Evolutionary conservation across 2,888 invertebrate genomes (phyloP), one percentile per base, ranked within the genome.

Genomic region (Bhutanitis thaidina): DNA sequence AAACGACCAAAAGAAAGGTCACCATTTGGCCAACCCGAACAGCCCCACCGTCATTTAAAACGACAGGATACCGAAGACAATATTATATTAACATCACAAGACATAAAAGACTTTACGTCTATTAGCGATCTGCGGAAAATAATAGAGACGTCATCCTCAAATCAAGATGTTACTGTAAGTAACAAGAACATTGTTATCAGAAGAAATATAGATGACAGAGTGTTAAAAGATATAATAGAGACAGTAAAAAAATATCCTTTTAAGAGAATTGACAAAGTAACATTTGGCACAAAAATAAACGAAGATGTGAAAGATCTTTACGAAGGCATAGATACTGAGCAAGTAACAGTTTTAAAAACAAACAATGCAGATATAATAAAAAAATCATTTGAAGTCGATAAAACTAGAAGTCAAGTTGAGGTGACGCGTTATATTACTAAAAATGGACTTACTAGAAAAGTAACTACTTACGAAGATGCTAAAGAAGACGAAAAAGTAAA

Each of bases 231-330:
- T 63, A 89, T 89, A 44, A 86, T 89, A 49, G 89, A 89, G 34
- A 88, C 89, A 1, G 89, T 89, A 12, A 87, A 86, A 58, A 89
- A 88, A 54, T 89, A 89, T 67, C 89, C 89, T 16, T 89, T 89
- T 56, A 89, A 89, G 55, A 77, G 83, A 61, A 91, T 85, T 55
- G 85, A 84, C 57, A 90, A 89, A 64, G 91, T 91, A 35, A 86
- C 90, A 7, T 88, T 90, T 59, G 89, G 91, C 40, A 85, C 90
- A 45, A 91, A 90, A 74, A 84, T 91, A 55, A 91, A 92, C 56
- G 85, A 91, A 62, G 91, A 91, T 61, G 90, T 92, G 12, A 92
- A 91, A 73, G 91, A 89, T 64, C 69, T 89, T 10, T 88, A 88
- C 46, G 89, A 89, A 71, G 88, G 89, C 14, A 61, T 81, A 30